phyloP scores from a whole-genome alignment of 2,888 invertebrate genomes.

The Cyaniris semiargus region DNA sequence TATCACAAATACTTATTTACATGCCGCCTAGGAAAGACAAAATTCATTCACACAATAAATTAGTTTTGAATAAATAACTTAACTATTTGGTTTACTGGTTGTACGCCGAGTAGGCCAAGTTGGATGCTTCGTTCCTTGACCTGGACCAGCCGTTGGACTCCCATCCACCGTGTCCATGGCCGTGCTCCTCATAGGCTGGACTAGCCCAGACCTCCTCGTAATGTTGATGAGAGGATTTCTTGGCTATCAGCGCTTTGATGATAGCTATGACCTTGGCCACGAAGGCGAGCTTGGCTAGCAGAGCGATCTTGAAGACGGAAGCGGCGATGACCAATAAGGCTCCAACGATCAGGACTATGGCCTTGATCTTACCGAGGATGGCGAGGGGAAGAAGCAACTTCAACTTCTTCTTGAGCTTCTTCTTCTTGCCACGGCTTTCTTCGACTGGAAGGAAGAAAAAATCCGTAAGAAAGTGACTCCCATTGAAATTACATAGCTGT shows the following conservation, averaged over 20 bases:
- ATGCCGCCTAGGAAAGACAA: conserved; percentile 61
- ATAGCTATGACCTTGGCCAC: conserved; percentile 64
- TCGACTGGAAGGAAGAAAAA: conserved; percentile 37
- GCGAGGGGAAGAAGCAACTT: conserved; percentile 75
- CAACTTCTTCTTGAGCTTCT: conserved; percentile 82
- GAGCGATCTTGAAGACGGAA: conserved; percentile 85
- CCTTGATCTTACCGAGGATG: conserved; percentile 83
- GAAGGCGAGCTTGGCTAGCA: conserved; percentile 89
- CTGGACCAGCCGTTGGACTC: conserved; percentile 73
- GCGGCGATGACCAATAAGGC: conserved; percentile 84
- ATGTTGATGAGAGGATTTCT: conserved; percentile 61
- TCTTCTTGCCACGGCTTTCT: conserved; percentile 83
- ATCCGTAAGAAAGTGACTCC: neutral
- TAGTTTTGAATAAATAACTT: conserved; percentile 49
- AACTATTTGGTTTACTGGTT: conserved; percentile 52
- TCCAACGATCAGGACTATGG: conserved; percentile 83
- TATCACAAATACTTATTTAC: conserved; percentile 48
- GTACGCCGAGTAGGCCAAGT: conserved; percentile 69
- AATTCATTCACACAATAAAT: conserved; percentile 52
- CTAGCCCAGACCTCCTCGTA: conserved; percentile 51
- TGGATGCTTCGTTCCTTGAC: conserved; percentile 64
- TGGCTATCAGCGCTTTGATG: conserved; percentile 66
- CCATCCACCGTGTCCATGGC: conserved; percentile 46
- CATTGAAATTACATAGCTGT: neutral
- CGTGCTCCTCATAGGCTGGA: conserved; percentile 57